Evolutionary conservation across 1,140 invertebrate genomes (phyloP), one percentile per base, ranked within the genome.

Genomic region (Polypedilum vanderplanki): DNA sequence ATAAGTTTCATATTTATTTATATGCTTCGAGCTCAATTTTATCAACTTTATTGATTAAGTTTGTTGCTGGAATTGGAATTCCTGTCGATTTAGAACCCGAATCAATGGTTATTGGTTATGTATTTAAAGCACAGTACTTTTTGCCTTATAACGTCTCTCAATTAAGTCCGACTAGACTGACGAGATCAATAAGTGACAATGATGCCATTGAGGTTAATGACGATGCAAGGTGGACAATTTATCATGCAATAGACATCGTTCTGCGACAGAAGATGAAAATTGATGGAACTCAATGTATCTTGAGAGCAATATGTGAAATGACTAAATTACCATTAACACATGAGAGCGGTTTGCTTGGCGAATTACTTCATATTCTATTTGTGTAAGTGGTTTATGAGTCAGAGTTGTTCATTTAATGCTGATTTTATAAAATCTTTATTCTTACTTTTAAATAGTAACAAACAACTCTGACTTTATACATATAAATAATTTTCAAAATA

Each of bases 51-150:
- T 18, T 2, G 5, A 33, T 17, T 73, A 40, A 82, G 81, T 80
- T 79, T 18, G 80, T 83, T 76, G 77, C 75, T 9, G 81, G 81
- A 73, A 80, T 83, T 75, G 81, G 81, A 76, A 77, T 83, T 73
- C 81, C 81, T 0, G 78, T 80, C 67, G 79, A 81, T 77, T 77
- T 83, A 12, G 77, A 78, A 5, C 80, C 76, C n/a, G 81, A 83
- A 73, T 80, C 81, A 0, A 78, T 82, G 7, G 81, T 80, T 0
- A 80, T 80, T 0, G 81, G 81, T 1, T 82, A 81, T 79, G 81
- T 83, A 1, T 73, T 83, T 0, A 83, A 83, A 40, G 80, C 79
- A 1, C 80, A 83, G 73, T 82, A 82, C 74, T 82, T 79, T 78
- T 74, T 83, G 74, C 80, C 81, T 10, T 74, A 18, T 3, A 77